Conservation (phyloP, 2,113 vertebrate species). For the Nothobranchius furzeri region DNA sequence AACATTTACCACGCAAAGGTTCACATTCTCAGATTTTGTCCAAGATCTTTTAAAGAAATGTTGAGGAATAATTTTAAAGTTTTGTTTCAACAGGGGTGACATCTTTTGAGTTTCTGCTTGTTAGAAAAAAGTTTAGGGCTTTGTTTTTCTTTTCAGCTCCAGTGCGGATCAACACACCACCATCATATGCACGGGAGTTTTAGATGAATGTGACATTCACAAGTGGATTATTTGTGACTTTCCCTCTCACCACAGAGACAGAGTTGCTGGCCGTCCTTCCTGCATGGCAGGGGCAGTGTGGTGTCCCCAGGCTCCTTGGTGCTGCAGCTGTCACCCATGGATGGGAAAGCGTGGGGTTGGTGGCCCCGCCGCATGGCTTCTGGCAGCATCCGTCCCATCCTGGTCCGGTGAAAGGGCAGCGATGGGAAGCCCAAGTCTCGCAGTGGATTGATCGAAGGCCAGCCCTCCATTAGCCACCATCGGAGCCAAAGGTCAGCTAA, state of each 20-base stretch:
- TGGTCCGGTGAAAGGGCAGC: slow-evolving; percentile 66
- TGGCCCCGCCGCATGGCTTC: slow-evolving; percentile 56
- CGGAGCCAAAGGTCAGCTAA: slow-evolving; percentile 73
- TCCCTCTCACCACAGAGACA: slow-evolving; percentile 30
- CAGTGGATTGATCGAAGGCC: slow-evolving; percentile 69
- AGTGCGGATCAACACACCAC: neutral
- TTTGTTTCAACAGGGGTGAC: neutral
- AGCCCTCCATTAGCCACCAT: slow-evolving; percentile 68
- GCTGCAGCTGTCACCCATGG: slow-evolving; percentile 69
- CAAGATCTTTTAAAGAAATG: slow-evolving; percentile 12
- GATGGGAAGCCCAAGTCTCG: slow-evolving; percentile 54
- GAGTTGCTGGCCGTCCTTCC: slow-evolving; percentile 67
- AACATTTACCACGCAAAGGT: slow-evolving; percentile 21
- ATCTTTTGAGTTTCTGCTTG: neutral
- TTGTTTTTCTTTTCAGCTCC: slow-evolving; percentile 1
- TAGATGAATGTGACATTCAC: slow-evolving; percentile 62
- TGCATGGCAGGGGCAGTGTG: slow-evolving; percentile 61
- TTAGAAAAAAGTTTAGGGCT: slow-evolving; percentile 6
- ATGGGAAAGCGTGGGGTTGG: slow-evolving; percentile 68
- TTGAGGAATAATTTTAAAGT: neutral
- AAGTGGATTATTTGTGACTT: slow-evolving; percentile 47
- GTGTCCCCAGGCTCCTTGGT: slow-evolving; percentile 58
- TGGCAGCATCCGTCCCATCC: slow-evolving; percentile 57
- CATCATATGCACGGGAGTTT: slow-evolving; percentile 29
- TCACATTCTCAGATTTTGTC: slow-evolving; percentile 14